Evolutionary conservation across 1,140 invertebrate genomes (phyloP).

Genomic region (Drosophila aff.): DNA sequence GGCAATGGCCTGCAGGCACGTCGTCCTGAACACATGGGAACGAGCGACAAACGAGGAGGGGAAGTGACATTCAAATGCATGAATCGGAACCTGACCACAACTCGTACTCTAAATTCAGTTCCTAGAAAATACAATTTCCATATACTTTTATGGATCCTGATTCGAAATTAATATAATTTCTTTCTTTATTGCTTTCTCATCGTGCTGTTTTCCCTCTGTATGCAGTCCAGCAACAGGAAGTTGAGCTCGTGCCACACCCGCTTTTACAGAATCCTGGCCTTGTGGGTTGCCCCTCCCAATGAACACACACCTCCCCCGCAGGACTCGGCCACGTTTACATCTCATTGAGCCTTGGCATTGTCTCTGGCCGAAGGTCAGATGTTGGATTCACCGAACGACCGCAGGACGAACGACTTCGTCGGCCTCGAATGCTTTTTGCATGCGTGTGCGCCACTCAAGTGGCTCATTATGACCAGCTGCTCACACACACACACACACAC

Average conservation of each 20-base stretch:
- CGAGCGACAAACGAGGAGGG: constrained; percentile 50
- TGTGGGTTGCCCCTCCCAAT: constrained; percentile 1
- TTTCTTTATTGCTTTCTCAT: background rate
- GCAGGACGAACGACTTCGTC: constrained; percentile 23
- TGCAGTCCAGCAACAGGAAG: constrained; percentile 68
- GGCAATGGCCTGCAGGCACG: constrained; percentile 13
- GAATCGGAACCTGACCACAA: background rate
- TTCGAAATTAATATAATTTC: background rate
- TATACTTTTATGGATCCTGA: background rate
- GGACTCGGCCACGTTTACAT: constrained; percentile 13
- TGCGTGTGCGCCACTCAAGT: constrained; percentile 61
- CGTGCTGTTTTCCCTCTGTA: constrained; percentile 3
- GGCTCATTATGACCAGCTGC: constrained; percentile 53
- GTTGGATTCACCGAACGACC: constrained; percentile 26
- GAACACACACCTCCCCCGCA: background rate
- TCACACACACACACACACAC: constrained; percentile 7
- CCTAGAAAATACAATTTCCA: background rate
- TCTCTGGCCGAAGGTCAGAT: constrained; percentile 58
- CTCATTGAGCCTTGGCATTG: constrained; percentile 51
- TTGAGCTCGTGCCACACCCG: constrained; percentile 11
- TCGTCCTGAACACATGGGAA: constrained; percentile 15
- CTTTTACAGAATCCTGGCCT: constrained; percentile 12
- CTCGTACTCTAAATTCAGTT: background rate
- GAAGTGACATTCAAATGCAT: constrained; percentile 42
- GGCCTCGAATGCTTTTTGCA: constrained; percentile 57